A percentile compares a stretch with the other conserved stretches of the same genome.
Conservation (phyloP, 2,888 invertebrate species). For the Cephus pulcher region DNA sequence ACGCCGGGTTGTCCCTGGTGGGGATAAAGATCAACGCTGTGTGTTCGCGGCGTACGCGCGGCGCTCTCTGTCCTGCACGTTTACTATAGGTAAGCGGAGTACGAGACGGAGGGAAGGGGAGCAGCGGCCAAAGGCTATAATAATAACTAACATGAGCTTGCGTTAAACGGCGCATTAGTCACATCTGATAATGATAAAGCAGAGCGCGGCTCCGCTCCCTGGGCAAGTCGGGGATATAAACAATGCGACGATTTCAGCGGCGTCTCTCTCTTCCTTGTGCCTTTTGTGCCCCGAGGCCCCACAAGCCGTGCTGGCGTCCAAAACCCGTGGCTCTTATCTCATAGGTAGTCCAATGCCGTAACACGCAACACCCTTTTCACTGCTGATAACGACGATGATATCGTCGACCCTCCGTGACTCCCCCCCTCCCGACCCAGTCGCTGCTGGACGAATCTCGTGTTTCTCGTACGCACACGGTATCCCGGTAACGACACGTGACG, state of each 20-base stretch:
- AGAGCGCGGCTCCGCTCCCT: constrained; percentile 21
- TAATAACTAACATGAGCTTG: constrained; percentile 56
- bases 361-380: neutral
- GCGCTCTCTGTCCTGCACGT: no score
- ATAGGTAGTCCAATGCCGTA: no score
- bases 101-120: constrained; percentile 11
- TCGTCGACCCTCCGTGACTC: constrained; percentile 43
- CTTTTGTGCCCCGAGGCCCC: no score
- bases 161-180: constrained; percentile 58
- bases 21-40: neutral
- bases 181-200: constrained; percentile 58
- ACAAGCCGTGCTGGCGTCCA: no score
- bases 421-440: neutral
- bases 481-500: neutral
- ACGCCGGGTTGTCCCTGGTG: constrained; percentile 30
- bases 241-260: no score
- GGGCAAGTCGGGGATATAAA: no score
- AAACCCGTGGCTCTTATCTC: no score
- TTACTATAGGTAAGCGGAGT: constrained; percentile 21
- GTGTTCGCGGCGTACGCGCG: no score
- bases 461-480: constrained; percentile 5
- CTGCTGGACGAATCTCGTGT: neutral
- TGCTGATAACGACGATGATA: constrained; percentile 55
- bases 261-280: no score
- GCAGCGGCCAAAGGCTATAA: constrained; percentile 54